Conservation (phyloP, 37 sponge, comb jelly and placozoan species). For the Beroe forskalii region DNA sequence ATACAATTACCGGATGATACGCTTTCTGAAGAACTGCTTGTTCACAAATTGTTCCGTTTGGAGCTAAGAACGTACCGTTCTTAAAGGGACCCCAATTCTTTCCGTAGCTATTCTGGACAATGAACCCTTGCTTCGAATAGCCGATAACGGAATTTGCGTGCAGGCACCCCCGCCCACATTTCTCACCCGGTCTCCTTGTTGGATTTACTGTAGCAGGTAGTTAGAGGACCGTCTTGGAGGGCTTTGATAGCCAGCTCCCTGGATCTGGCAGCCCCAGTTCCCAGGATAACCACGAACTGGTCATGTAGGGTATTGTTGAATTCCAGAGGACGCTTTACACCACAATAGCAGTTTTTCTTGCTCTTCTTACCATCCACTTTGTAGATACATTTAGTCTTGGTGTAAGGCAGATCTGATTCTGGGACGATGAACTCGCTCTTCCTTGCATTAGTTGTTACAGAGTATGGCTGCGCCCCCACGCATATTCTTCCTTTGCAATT, state of each 20-base stretch:
- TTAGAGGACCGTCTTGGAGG: constrained; percentile 5
- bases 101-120: constrained; percentile 6
- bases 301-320: neutral
- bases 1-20: neutral
- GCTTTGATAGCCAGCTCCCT: too few relatives aligned
- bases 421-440: neutral
- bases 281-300: neutral
- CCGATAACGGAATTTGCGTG: constrained; percentile 26
- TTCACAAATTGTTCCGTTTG: neutral
- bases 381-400: neutral
- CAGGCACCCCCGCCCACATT: neutral
- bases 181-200: neutral
- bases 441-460: neutral
- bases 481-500: neutral
- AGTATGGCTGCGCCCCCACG: neutral
- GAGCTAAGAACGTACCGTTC: neutral
- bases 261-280: neutral
- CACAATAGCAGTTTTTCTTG: neutral
- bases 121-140: neutral
- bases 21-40: neutral
- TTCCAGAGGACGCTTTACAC: neutral
- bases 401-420: too few relatives aligned
- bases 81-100: neutral
- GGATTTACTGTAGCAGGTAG: neutral
- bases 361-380: neutral